phyloP scores from a whole-genome alignment of 2,888 invertebrate species.

The Ophion obscuratus region DNA sequence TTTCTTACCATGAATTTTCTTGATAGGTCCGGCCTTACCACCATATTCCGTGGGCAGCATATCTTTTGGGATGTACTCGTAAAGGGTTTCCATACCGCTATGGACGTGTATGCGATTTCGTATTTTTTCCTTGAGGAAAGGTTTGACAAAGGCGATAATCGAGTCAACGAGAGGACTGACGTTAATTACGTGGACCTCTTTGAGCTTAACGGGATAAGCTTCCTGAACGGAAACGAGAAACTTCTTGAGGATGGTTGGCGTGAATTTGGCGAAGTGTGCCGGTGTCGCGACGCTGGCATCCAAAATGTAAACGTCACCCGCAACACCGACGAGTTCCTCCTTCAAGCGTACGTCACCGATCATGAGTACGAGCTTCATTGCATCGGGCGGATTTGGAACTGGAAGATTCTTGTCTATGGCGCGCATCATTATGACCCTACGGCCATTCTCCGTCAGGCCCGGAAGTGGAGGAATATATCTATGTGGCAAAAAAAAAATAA shows the following conservation, averaged over 20 bases:
- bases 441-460: constrained; percentile 92
- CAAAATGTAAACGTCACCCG: constrained; percentile 92
- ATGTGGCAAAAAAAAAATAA: constrained; percentile 67
- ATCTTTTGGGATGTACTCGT: constrained; percentile 91
- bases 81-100: constrained; percentile 89
- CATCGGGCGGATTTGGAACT: constrained; percentile 90
- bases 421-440: constrained; percentile 91
- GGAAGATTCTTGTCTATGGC: constrained; percentile 89
- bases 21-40: constrained; percentile 90
- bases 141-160: constrained; percentile 93
- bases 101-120: constrained; percentile 93
- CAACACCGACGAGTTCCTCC: constrained; percentile 92
- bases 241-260: constrained; percentile 92
- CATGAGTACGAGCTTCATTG: constrained; percentile 93
- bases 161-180: constrained; percentile 93
- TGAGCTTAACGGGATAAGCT: constrained; percentile 94
- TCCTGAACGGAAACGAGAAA: constrained; percentile 94
- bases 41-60: constrained; percentile 94
- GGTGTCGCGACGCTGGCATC: constrained; percentile 93
- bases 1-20: constrained; percentile 88
- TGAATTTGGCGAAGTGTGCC: constrained; percentile 93
- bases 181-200: constrained; percentile 94
- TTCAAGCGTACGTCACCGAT: constrained; percentile 92
- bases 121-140: constrained; percentile 95
- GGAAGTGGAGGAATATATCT: constrained; percentile 93